These are phyloP conservation scores for Danaus chrysippus DNA, from an alignment of 2,888 invertebrate genomes.

Conservation along the genomic window DNA sequence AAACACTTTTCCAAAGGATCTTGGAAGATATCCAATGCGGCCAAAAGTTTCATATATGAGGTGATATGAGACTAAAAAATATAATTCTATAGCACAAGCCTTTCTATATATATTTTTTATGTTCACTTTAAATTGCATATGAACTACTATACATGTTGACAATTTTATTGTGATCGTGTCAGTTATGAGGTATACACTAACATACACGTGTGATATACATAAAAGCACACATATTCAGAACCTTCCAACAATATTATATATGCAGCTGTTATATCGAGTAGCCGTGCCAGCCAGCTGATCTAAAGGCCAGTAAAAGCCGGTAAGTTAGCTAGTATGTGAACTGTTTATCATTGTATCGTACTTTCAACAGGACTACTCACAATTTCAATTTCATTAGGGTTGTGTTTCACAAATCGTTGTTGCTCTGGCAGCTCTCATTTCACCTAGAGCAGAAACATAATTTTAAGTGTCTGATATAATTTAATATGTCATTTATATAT, in stretches of 20 bases:
- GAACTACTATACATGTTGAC: too few species aligned
- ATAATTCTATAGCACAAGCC: neutral
- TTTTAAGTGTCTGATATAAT: slow-evolving; percentile 24
- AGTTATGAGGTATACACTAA: too few species aligned
- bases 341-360: slow-evolving; percentile 17
- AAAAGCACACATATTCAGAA: neutral
- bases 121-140: neutral
- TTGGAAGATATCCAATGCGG: slow-evolving; percentile 29
- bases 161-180: too few species aligned
- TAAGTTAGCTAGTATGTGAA: slow-evolving; percentile 16
- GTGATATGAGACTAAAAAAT: slow-evolving; percentile 6
- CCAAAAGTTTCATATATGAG: slow-evolving; percentile 12
- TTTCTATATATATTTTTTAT: neutral
- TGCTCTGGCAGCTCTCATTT: slow-evolving; percentile 54
- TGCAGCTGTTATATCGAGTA: neutral
- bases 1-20: slow-evolving; percentile 19
- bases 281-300: neutral
- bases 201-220: neutral
- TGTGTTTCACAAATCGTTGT: slow-evolving; percentile 51
- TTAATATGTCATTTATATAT: slow-evolving; percentile 6
- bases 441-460: slow-evolving; percentile 50
- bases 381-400: slow-evolving; percentile 58
- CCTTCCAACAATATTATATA: neutral
- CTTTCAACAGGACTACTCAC: slow-evolving; percentile 50
- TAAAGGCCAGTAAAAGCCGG: neutral